Base-by-base conservation (phyloP, 2,888 invertebrate species). In the Pristionchus entomophagus region DNA sequence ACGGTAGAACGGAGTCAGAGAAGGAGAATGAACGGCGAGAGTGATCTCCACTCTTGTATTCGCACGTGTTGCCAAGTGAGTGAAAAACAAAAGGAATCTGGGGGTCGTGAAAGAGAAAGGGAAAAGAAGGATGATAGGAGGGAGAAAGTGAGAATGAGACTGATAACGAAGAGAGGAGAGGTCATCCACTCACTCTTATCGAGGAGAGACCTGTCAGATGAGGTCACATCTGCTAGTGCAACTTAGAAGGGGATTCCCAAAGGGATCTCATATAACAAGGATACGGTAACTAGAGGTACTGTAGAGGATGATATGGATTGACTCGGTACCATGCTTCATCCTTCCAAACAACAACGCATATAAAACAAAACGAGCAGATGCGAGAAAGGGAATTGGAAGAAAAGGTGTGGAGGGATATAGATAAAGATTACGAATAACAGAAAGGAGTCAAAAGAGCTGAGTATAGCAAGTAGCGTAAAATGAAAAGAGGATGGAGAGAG, bases 61-160 rank as follows among this genome's bases (percentile, higher is more conserved):
- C 80, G 51, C 82, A 82, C 82, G 82, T 82, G 82, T 56, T 82
- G 59, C 82, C 26, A 49, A 59, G 59, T 51, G 32, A 32, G 26
- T 80, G 78, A 80, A 80, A 51, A 80, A 80, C 78, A 80, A 80
- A n/a, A 51, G 51, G 51, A 51, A 80, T 80, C 41, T 19, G 12
- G 51, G 78, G 49, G 51, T 80, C 41, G 32, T 59, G 82, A 56
- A 29, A 56, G 56, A 82, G 56, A 59, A 82, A 82, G 59, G 59
- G 41, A 81, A 78, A 53, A 53, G 80, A 81, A 29, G 14, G 80
- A 29, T 53, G 51, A 80, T 80, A 80, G 26, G 80, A 51, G 22
- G 41, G 53, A 53, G 80, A 53, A 80, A 49, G 49, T 80, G 80
- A 53, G 53, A 80, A 73, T 73, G 41, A 73, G 80, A 80, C 80